Percentiles rank a stretch among this genome's conserved stretches.
These are phyloP conservation scores for Pissodes strobi DNA, from an alignment of 1,140 invertebrate genomes.

Conservation along the genomic window DNA sequence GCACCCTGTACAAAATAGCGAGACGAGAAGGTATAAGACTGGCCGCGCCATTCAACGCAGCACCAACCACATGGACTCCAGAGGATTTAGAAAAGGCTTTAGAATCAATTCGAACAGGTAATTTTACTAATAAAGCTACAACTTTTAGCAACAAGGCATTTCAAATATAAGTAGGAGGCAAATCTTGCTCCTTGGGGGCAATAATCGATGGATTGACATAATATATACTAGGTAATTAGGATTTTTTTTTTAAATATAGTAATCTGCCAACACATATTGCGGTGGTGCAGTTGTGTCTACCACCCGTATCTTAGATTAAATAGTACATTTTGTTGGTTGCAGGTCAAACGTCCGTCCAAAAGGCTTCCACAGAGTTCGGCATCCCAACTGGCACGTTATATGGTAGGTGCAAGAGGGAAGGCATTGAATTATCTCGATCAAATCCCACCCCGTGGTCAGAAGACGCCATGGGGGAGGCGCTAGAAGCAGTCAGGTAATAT, in stretches of 20 bases:
- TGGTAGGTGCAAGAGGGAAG: constrained; percentile 83
- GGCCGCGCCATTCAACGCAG: constrained; percentile 86
- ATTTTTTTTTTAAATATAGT: too few species aligned
- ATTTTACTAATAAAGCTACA: too few species aligned
- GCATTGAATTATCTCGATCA: constrained; percentile 82
- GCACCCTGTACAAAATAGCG: constrained; percentile 88
- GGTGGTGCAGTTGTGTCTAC: too few species aligned
- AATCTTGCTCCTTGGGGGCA: too few species aligned
- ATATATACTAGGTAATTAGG: too few species aligned
- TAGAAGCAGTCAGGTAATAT: constrained; percentile 79
- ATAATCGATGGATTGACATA: too few species aligned
- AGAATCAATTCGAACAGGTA: constrained; percentile 75
- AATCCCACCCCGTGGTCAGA: constrained; percentile 89
- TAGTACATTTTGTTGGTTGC: neutral
- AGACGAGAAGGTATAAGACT: constrained; percentile 84
- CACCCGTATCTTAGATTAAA: too few species aligned
- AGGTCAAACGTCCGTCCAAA: constrained; percentile 80
- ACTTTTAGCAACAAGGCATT: too few species aligned
- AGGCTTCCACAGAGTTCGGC: constrained; percentile 80
- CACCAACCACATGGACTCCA: constrained; percentile 84
- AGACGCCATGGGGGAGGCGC: constrained; percentile 84
- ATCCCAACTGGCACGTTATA: constrained; percentile 85
- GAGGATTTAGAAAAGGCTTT: constrained; percentile 81
- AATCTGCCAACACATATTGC: too few species aligned
- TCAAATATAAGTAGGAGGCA: too few species aligned